phyloP scores from a whole-genome alignment of 1,140 invertebrate genomes.

The Zaprionus ghesquierei region DNA sequence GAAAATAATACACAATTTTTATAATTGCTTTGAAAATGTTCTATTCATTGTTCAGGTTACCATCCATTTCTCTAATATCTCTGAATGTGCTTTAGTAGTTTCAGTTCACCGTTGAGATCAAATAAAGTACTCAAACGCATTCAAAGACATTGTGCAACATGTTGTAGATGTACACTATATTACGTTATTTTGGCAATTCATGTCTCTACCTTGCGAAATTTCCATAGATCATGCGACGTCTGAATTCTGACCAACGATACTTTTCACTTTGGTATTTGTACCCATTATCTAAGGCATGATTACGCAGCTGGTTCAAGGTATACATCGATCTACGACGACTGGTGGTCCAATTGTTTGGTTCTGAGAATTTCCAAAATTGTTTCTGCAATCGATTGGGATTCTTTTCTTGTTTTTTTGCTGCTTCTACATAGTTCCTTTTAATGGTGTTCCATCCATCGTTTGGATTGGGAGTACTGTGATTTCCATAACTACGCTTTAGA shows the following conservation, averaged over 20 bases:
- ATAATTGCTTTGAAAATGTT: neutral
- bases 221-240: constrained; percentile 11
- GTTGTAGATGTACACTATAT: neutral
- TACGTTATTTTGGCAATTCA: neutral
- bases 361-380: neutral
- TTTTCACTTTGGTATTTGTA: neutral
- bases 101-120: neutral
- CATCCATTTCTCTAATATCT: neutral
- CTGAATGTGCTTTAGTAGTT: neutral
- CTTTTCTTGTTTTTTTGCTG: too few relatives aligned
- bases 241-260: constrained; percentile 17
- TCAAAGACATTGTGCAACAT: neutral
- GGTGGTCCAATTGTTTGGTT: neutral
- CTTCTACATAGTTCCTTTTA: neutral
- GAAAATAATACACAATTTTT: too few relatives aligned
- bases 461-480: neutral
- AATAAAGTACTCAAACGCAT: neutral
- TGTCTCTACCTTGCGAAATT: neutral
- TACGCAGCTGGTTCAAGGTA: neutral
- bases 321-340: neutral
- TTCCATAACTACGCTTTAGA: neutral
- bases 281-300: neutral
- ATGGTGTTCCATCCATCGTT: neutral
- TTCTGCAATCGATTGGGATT: neutral
- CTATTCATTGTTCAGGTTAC: neutral